These are phyloP conservation scores for Neodontobutis hainanensis DNA, from an alignment of 2,113 vertebrate genomes.

Conservation along the genomic window DNA sequence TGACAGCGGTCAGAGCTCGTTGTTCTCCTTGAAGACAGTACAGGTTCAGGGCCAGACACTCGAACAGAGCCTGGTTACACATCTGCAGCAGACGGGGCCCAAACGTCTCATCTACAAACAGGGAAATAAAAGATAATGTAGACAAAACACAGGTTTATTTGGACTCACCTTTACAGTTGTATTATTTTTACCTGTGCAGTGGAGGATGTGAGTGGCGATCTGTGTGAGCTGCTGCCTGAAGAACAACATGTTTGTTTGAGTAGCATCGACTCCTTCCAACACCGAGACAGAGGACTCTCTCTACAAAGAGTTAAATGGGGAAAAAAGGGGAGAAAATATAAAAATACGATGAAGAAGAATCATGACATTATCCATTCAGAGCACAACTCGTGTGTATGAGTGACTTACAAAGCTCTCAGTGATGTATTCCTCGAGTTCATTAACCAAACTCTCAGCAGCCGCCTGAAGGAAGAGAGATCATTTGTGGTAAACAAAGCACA, in stretches of 20 bases:
- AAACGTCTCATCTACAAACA: conserved; percentile 82
- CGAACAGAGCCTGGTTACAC: conserved; percentile 90
- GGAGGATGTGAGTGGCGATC: conserved; percentile 88
- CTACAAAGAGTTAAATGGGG: conserved; percentile 23
- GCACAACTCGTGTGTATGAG: background rate
- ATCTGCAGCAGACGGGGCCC: conserved; percentile 86
- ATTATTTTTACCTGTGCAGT: conserved; percentile 80
- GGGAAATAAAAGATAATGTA: background rate
- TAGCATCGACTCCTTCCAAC: conserved; percentile 86
- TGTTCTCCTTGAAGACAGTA: conserved; percentile 89
- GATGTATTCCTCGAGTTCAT: conserved; percentile 87
- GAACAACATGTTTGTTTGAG: conserved; percentile 88
- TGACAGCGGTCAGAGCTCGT: conserved; percentile 85
- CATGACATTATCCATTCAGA: too few relatives aligned
- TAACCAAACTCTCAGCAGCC: conserved; percentile 83
- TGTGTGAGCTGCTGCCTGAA: conserved; percentile 87
- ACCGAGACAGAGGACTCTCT: conserved; percentile 86
- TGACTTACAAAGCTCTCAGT: conserved; percentile 89
- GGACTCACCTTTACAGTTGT: too few relatives aligned
- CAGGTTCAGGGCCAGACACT: conserved; percentile 90
- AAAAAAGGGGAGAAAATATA: background rate
- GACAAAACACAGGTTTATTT: too few relatives aligned
- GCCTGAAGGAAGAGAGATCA: conserved; percentile 51
- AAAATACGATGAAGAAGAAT: too few relatives aligned
- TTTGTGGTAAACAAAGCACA: too few relatives aligned